These are phyloP conservation scores for Macaria liturata DNA, from an alignment of 2,888 invertebrate genomes.

Conservation along the genomic window DNA sequence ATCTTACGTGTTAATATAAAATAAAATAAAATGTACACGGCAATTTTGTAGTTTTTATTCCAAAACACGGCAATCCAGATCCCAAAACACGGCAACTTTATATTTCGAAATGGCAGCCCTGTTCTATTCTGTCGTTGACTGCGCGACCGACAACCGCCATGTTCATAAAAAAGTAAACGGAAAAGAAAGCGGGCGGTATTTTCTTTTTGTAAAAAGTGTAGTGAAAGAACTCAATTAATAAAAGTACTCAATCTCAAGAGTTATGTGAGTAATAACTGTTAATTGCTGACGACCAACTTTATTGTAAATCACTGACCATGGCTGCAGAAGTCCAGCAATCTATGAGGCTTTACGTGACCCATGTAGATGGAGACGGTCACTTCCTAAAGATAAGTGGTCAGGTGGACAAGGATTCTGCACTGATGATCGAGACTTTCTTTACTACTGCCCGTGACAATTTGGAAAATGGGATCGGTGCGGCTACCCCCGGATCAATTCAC, in stretches of 20 bases:
- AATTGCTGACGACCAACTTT: constrained; percentile 26
- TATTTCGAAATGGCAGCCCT: no score
- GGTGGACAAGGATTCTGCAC: constrained; percentile 80
- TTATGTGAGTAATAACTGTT: constrained; percentile 55
- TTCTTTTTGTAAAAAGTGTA: constrained; percentile 45
- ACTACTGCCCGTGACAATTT: constrained; percentile 63
- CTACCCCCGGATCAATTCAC: constrained; percentile 75
- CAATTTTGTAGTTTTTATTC: constrained; percentile 5
- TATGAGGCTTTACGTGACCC: constrained; percentile 83
- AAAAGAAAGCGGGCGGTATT: constrained; percentile 70
- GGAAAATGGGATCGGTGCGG: constrained; percentile 70
- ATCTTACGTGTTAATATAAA: constrained; percentile 15
- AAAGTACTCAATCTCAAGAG: constrained; percentile 44
- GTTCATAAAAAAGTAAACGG: constrained; percentile 72
- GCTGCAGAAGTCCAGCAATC: constrained; percentile 61
- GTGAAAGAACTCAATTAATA: constrained; percentile 48
- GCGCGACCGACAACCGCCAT: constrained; percentile 52
- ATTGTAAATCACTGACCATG: constrained; percentile 47
- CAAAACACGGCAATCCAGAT: constrained; percentile 24
- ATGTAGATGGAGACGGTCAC: constrained; percentile 87
- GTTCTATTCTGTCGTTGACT: no score
- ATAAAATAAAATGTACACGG: neutral
- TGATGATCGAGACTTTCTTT: constrained; percentile 81
- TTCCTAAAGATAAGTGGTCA: constrained; percentile 90
- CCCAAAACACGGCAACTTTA: no score